Percentiles rank a stretch among this genome's conserved stretches.
These are phyloP conservation scores for Samia ricini DNA, from an alignment of 1,140 invertebrate genomes.

Conservation along the genomic window DNA sequence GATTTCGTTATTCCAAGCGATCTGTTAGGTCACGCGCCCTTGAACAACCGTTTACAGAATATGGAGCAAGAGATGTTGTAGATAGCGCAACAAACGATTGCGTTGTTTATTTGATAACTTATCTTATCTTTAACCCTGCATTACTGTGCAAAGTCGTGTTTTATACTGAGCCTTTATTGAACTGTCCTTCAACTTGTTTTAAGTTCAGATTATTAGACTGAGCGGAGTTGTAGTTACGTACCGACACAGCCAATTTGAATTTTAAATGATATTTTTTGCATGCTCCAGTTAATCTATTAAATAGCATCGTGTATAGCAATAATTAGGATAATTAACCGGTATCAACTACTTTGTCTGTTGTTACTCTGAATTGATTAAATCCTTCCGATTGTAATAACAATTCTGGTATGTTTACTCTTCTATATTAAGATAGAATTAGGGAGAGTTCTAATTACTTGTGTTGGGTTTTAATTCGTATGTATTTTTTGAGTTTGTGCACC, in stretches of 20 bases:
- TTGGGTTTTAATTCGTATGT: too few relatives aligned
- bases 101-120: slow-evolving; percentile 22
- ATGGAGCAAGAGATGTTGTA: slow-evolving; percentile 8
- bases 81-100: slow-evolving; percentile 2
- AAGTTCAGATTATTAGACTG: slow-evolving; percentile 21
- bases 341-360: not conserved
- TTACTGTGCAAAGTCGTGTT: slow-evolving; percentile 4
- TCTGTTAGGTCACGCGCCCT: slow-evolving; percentile 17
- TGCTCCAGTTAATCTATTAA: slow-evolving; percentile 21
- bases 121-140: slow-evolving; percentile 19
- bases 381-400: not conserved
- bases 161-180: slow-evolving; percentile 16
- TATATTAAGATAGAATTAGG: not conserved
- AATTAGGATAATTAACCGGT: slow-evolving; percentile 3
- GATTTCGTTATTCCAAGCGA: slow-evolving; percentile 12
- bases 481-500: too few relatives aligned
- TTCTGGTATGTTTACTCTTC: not conserved
- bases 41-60: slow-evolving; percentile 24
- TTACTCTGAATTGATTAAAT: not conserved
- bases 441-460: too few relatives aligned
- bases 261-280: slow-evolving; percentile 17
- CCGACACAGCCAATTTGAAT: slow-evolving; percentile 20
- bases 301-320: slow-evolving; percentile 10
- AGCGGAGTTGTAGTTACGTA: slow-evolving; percentile 15
- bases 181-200: slow-evolving; percentile 28